Evolutionary conservation across 2,113 vertebrate species (phyloP), one percentile per base, ranked within the genome.

Genomic region (Clarias macrocephalus): DNA sequence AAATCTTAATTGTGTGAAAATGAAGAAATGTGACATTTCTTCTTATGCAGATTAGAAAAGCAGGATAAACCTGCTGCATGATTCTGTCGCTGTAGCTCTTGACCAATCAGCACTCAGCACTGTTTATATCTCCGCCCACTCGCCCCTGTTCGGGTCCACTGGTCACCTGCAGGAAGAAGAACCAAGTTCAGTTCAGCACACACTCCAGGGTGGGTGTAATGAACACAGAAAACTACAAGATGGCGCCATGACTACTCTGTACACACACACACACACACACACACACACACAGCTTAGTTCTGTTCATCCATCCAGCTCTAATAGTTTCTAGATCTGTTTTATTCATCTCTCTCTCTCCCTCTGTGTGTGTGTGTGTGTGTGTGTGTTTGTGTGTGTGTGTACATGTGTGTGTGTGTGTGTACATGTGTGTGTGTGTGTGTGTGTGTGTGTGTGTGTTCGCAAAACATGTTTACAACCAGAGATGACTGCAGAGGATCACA

Each of bases 391-490:
- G 57, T 59, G 57, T 59, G 57, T 59, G 57, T 15, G 12, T 59
- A 15, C 18, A 15, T 59, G 57, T 63, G 62, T 63, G 23, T 25
- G 62, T 63, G 54, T 52, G 54, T 21, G n/a, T 33, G 33, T 33
- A 2, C 33, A 0, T 0, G 56, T 57, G 56, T 57, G 56, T 57
- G 56, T 63, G 62, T 63, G 21, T 25, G 60, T 63, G 52, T 48
- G 66, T 21, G 75, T 59, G 80, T 76, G 83, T 83, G 28, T 66
- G 19, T 54, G 57, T 33, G 5, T 16, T 11, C 21, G 16, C 8
- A 48, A 70, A 80, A 84, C 28, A 73, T 84, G 77, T 30, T 84
- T 62, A 85, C 16, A 68, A 73, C 28, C 30, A 37, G 66, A 30
- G 48, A n/a, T 33, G 18, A 81, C 77, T 70, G 48, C n/a, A 60